Percentiles rank a stretch among this genome's conserved stretches.
phyloP scores from a whole-genome alignment of 2,888 invertebrate species.

The Tipula confusa region DNA sequence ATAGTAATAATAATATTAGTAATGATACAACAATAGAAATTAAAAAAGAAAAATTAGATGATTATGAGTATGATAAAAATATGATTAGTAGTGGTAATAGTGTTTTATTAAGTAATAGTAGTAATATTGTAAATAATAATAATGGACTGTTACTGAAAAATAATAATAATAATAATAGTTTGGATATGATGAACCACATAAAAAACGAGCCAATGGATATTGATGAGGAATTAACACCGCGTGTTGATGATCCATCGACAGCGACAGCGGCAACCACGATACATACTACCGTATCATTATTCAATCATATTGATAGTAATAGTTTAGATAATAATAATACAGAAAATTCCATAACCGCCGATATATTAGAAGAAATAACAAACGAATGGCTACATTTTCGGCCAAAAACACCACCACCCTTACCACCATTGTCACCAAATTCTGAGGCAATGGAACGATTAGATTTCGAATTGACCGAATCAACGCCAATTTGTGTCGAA shows the following conservation, averaged over 20 bases:
- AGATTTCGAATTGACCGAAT: conserved; percentile 38
- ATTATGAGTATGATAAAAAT: conserved; percentile 29
- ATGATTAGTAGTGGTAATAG: conserved; percentile 28
- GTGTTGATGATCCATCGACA: not conserved
- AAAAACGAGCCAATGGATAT: conserved; percentile 30
- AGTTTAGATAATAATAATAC: conserved; percentile 30
- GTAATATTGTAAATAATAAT: conserved; percentile 26
- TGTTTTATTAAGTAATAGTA: conserved; percentile 30
- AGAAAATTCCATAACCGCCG: conserved; percentile 34
- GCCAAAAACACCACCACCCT: conserved; percentile 45
- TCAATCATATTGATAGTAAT: conserved; percentile 26
- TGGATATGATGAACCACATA: not conserved
- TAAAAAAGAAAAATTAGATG: conserved; percentile 32
- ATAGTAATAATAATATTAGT: conserved; percentile 30
- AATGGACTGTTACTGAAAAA: conserved; percentile 13
- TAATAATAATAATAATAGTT: conserved; percentile 28
- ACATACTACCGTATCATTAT: not conserved
- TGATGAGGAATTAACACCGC: conserved; percentile 7
- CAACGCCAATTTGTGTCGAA: conserved; percentile 46
- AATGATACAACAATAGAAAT: conserved; percentile 20
- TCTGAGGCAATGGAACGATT: not conserved
- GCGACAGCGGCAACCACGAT: not conserved
- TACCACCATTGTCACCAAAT: not conserved
- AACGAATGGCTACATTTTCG: conserved; percentile 50
- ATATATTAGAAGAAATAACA: conserved; percentile 46